Evolutionary conservation across 2,888 invertebrate genomes (phyloP), one percentile per base, ranked within the genome.

Genomic region (Nomada ferruginata): DNA sequence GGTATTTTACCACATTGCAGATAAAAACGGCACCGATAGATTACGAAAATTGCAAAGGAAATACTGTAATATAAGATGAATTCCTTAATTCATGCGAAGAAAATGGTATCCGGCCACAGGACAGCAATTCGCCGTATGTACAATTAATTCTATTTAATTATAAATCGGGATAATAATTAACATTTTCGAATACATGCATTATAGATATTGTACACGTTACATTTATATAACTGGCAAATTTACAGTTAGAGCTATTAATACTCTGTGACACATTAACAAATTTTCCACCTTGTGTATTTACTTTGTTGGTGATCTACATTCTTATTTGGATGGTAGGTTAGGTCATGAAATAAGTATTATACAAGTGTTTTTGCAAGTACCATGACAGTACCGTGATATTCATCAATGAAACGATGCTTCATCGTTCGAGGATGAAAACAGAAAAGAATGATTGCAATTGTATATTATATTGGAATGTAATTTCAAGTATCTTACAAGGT

Each of bases 51-150:
- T 60, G 60, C 57, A 29, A 20, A 68, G 74, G 57, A 80, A 70
- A 76, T 52, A 57, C 36, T 63, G n/a, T 70, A 78, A 61, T 77
- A 79, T 72, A 86, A 50, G 69, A 93, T 93, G 93, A 91, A 92
- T 85, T 82, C 89, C 60, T 85, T 93, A 80, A 82, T 92, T 82
- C 87, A 89, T 76, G 89, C 89, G n/a, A 92, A 91, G 84, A 83
- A 89, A 42, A 91, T 90, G 75, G 73, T 89, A 26, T 85, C 86
- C 59, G 80, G 88, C n/a, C 91, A 88, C 61, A 84, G 89, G 65
- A 87, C 85, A 85, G 79, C 90, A 18, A 84, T 91, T 20, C 90
- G 88, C 82, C 89, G 93, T 93, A 90, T 4, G 89, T 89, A 76
- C 65, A 44, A 76, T 63, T 63, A 57, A 80, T 77, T 66, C 18